These are phyloP conservation scores for Megalopta genalis DNA, from an alignment of 1,140 invertebrate genomes.

Conservation along the genomic window DNA sequence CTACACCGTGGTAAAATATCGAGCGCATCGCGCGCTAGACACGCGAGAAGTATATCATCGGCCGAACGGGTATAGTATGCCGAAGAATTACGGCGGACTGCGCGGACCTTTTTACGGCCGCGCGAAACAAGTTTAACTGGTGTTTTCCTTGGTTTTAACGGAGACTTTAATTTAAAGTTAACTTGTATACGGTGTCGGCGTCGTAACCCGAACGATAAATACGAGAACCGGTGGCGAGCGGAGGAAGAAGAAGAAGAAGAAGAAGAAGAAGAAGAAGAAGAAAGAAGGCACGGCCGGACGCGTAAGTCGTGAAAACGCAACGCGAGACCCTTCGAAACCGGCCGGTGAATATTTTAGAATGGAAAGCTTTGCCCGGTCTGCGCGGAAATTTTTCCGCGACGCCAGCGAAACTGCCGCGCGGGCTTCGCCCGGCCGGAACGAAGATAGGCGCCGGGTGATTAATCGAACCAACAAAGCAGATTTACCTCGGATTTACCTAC, in stretches of 20 bases:
- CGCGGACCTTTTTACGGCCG: constrained; percentile 12
- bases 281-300: constrained; percentile 27
- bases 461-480: constrained; percentile 22
- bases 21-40: background rate
- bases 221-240: constrained; percentile 3
- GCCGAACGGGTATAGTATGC: constrained; percentile 6
- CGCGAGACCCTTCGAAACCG: constrained; percentile 7
- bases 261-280: too few relatives aligned
- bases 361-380: background rate
- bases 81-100: constrained; percentile 25
- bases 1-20: constrained; percentile 15
- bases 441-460: constrained; percentile 11
- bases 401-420: background rate
- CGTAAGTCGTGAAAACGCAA: constrained; percentile 38
- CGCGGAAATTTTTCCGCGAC: constrained; percentile 16
- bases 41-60: constrained; percentile 40
- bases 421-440: constrained; percentile 1
- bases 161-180: constrained; percentile 47
- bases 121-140: constrained; percentile 36
- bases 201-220: constrained; percentile 47
- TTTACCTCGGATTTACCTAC: constrained; percentile 7
- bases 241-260: constrained; percentile 10
- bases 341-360: constrained; percentile 30
- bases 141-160: constrained; percentile 45
- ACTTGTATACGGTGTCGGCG: constrained; percentile 31